These are phyloP conservation scores for Drosophila yooni DNA, from an alignment of 2,888 invertebrate species.

Conservation along the genomic window DNA sequence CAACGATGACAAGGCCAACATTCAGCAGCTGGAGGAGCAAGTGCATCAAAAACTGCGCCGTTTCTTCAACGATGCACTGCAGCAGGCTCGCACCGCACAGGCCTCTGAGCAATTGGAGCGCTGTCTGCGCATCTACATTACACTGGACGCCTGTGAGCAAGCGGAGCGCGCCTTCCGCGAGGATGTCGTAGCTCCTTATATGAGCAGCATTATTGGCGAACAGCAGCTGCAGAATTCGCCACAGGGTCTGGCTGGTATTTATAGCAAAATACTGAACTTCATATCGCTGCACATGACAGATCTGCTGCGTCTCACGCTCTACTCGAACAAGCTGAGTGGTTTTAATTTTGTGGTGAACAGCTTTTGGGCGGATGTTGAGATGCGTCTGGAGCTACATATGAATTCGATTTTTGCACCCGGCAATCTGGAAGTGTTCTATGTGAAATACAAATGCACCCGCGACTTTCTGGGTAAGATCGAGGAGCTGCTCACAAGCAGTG, in stretches of 20 bases:
- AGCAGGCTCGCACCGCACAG: slow-evolving; percentile 61
- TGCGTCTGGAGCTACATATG: slow-evolving; percentile 91
- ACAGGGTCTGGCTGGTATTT: slow-evolving; percentile 87
- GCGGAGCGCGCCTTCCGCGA: slow-evolving; percentile 90
- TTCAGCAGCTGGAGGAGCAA: slow-evolving; percentile 71
- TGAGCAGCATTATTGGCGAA: slow-evolving; percentile 88
- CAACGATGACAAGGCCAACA: slow-evolving; percentile 55
- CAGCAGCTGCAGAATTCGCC: slow-evolving; percentile 82
- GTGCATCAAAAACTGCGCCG: slow-evolving; percentile 79
- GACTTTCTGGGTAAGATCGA: slow-evolving; percentile 91
- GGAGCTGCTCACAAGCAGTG: slow-evolving; percentile 86
- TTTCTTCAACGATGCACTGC: slow-evolving; percentile 83
- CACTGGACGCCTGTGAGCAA: slow-evolving; percentile 85
- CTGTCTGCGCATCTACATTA: slow-evolving; percentile 83
- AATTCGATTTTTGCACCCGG: slow-evolving; percentile 95
- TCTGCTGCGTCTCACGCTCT: slow-evolving; percentile 86
- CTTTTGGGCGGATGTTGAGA: slow-evolving; percentile 94
- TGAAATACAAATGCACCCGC: slow-evolving; percentile 92
- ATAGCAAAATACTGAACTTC: slow-evolving; percentile 89
- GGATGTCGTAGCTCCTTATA: slow-evolving; percentile 81
- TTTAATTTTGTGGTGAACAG: slow-evolving; percentile 93
- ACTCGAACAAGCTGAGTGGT: slow-evolving; percentile 86
- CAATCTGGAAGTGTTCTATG: slow-evolving; percentile 94
- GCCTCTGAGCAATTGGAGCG: slow-evolving; percentile 85
- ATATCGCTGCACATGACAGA: slow-evolving; percentile 89